A percentile compares a stretch with the other conserved stretches of the same genome.
Conservation (phyloP, 1,140 invertebrate species). For the Reticulitermes speratus region DNA sequence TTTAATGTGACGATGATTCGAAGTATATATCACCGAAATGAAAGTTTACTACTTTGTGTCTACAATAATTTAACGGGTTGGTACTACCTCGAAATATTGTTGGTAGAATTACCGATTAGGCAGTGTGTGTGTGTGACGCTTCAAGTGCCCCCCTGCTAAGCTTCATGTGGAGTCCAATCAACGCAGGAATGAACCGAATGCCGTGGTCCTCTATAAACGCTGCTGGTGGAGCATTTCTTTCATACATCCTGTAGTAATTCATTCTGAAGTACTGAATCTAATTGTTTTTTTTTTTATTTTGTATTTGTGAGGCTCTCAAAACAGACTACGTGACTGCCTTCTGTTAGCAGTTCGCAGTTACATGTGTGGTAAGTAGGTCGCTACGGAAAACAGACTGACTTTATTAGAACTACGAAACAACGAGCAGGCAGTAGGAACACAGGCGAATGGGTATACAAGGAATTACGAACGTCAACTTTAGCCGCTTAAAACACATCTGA, state of each 20-base stretch:
- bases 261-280: conserved; percentile 6
- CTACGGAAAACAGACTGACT: not conserved
- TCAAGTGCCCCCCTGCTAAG: not conserved
- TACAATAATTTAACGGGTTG: too few species aligned
- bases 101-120: not conserved
- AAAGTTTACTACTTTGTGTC: too few species aligned
- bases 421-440: not conserved
- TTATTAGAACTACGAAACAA: not conserved
- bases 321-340: not conserved
- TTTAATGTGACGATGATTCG: too few species aligned
- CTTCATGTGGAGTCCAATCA: not conserved
- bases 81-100: too few species aligned
- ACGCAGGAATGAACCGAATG: conserved; percentile 9
- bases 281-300: not conserved
- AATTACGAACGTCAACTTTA: too few species aligned
- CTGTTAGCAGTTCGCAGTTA: not conserved
- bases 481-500: too few species aligned
- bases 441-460: too few species aligned
- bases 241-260: not conserved
- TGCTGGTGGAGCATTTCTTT: not conserved
- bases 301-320: not conserved
- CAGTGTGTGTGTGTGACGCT: not conserved
- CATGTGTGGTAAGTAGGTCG: not conserved
- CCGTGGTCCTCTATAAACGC: not conserved
- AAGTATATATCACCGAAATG: too few species aligned